Conservation (phyloP, 2,113 vertebrate genomes). For the Pluvialis apricaria region DNA sequence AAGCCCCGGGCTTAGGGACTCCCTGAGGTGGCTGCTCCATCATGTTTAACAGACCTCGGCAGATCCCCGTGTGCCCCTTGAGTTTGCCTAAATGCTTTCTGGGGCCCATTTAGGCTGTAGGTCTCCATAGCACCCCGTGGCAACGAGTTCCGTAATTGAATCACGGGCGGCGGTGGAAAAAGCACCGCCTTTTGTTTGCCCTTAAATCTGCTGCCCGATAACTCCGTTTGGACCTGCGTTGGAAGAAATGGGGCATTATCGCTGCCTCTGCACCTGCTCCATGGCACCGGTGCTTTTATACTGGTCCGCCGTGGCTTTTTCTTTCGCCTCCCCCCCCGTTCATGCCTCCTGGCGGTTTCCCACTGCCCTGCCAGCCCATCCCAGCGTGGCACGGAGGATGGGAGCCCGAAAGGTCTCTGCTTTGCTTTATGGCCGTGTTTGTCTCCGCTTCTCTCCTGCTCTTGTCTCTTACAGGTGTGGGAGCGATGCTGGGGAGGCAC, state of each 20-base stretch:
- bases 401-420: not conserved
- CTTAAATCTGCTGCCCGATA: not conserved
- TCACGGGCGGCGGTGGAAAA: not conserved
- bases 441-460: not conserved
- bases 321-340: not conserved
- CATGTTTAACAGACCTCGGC: not conserved
- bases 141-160: constrained; percentile 14
- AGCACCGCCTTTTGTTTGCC: not conserved
- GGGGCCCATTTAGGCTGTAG: not conserved
- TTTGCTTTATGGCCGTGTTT: not conserved
- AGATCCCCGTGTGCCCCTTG: not conserved
- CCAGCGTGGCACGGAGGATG: fast-evolving
- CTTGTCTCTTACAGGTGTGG: not conserved
- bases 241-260: constrained; percentile 22
- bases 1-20: not conserved
- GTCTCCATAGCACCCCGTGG: constrained; percentile 37
- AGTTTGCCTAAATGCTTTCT: constrained; percentile 15
- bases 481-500: not conserved
- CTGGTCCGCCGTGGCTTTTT: not conserved
- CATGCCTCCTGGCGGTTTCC: not conserved
- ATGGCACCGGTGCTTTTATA: not conserved
- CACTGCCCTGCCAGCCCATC: not conserved
- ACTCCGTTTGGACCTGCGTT: constrained; percentile 15
- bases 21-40: not conserved
- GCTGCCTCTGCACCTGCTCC: constrained; percentile 47